Conservation (phyloP, 23 tunicate genomes). For the Trididemnum clinides region DNA sequence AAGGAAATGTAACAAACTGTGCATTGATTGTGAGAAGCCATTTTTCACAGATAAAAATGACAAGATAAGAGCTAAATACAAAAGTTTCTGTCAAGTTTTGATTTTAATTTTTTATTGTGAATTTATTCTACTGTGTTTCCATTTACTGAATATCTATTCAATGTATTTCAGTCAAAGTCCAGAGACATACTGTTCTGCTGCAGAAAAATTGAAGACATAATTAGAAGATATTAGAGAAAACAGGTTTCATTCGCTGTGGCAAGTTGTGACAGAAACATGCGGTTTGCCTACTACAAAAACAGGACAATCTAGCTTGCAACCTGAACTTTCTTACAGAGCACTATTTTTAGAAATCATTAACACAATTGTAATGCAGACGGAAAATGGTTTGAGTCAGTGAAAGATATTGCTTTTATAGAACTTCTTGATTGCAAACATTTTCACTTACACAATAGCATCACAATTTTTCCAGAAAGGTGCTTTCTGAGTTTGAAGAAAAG, state of each 20-base stretch:
- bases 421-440: neutral
- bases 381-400: slow-evolving; percentile 8
- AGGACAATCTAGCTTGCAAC: neutral
- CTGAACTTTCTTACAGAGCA: neutral
- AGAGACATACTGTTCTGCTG: too few relatives aligned
- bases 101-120: too few relatives aligned
- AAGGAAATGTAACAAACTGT: too few relatives aligned
- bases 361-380: slow-evolving; percentile 2
- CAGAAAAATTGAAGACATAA: too few relatives aligned
- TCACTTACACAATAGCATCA: too few relatives aligned
- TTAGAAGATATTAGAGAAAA: neutral
- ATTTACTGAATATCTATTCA: too few relatives aligned
- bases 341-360: neutral
- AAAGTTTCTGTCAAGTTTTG: too few relatives aligned
- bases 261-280: neutral
- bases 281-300: neutral
- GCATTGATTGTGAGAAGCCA: too few relatives aligned
- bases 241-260: neutral
- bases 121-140: too few relatives aligned
- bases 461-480: neutral
- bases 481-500: neutral
- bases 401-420: slow-evolving; percentile 4
- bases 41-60: too few relatives aligned
- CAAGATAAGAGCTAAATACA: too few relatives aligned
- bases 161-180: too few relatives aligned